Evolutionary conservation across 2,888 invertebrate genomes (phyloP).

Genomic region (Leptopilina syphax): DNA sequence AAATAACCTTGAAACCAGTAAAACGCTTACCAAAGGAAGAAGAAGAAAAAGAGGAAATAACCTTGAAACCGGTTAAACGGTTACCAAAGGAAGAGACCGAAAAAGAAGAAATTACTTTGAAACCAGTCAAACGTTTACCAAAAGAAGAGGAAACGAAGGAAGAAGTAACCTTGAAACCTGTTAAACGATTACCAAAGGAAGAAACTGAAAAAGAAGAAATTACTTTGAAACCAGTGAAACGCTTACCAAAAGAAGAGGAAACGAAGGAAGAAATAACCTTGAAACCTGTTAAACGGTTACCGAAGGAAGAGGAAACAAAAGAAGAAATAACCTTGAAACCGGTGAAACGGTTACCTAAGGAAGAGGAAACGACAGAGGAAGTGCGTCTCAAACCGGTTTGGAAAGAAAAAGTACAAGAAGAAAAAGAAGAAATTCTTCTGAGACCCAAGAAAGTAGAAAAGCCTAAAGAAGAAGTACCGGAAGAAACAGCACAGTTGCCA

Average conservation of each 20-base stretch:
- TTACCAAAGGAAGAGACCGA: constrained; percentile 59
- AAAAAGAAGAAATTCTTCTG: constrained; percentile 27
- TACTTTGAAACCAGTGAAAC: constrained; percentile 32
- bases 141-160: constrained; percentile 75
- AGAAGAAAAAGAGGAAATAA: constrained; percentile 71
- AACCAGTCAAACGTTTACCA: constrained; percentile 31
- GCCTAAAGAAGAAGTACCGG: constrained; percentile 61
- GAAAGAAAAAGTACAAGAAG: constrained; percentile 43
- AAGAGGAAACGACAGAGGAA: constrained; percentile 48
- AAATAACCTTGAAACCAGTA: constrained; percentile 48
- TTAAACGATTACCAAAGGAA: neutral
- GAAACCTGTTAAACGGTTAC: constrained; percentile 23
- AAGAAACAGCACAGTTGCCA: constrained; percentile 65
- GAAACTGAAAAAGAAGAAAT: constrained; percentile 62
- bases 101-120: constrained; percentile 54
- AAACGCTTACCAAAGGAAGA: constrained; percentile 67
- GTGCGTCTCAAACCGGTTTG: constrained; percentile 47
- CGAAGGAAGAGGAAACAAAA: constrained; percentile 53
- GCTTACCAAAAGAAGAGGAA: constrained; percentile 41
- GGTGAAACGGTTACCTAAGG: constrained; percentile 46
- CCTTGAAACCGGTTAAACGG: constrained; percentile 52
- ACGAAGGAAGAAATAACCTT: constrained; percentile 49
- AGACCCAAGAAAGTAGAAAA: constrained; percentile 44
- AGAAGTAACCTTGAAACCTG: constrained; percentile 62
- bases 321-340: constrained; percentile 50